phyloP scores from a whole-genome alignment of 1,140 invertebrate species.

The Trichonephila inaurata region DNA sequence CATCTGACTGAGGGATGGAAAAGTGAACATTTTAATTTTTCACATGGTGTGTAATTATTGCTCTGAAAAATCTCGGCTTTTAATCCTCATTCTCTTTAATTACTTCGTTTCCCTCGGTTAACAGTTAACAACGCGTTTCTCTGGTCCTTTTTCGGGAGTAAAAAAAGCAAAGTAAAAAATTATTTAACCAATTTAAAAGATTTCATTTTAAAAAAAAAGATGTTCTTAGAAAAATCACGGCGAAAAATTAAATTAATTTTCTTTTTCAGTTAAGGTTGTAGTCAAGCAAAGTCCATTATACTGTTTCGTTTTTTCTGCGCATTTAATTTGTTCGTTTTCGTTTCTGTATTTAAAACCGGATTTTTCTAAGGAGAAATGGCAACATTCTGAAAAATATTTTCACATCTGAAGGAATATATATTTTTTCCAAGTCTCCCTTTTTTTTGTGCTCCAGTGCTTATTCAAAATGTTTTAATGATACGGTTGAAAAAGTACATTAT shows the following conservation, averaged over 20 bases:
- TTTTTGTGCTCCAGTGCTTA: too few relatives aligned
- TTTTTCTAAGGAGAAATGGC: not conserved
- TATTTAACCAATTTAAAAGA: constrained; percentile 14
- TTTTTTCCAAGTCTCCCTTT: too few relatives aligned
- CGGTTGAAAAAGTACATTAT: too few relatives aligned
- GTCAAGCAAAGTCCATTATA: not conserved
- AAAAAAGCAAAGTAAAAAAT: not conserved
- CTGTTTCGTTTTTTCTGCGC: not conserved
- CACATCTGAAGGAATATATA: too few relatives aligned
- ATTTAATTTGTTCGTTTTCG: not conserved
- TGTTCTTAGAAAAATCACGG: not conserved
- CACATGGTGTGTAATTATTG: not conserved
- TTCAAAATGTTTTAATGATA: too few relatives aligned
- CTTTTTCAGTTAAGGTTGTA: not conserved
- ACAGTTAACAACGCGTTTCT: not conserved
- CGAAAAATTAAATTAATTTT: not conserved
- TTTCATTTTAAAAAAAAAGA: not conserved
- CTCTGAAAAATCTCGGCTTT: constrained; percentile 47
- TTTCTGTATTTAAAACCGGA: not conserved
- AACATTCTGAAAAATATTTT: too few relatives aligned
- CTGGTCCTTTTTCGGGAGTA: not conserved
- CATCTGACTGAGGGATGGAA: not conserved
- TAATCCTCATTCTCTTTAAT: constrained; percentile 39
- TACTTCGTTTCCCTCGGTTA: not conserved
- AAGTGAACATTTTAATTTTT: constrained; percentile 23